Percentiles rank a stretch among this genome's conserved stretches.
Evolutionary conservation across 2,888 invertebrate species (phyloP).

Genomic region (Apotomis betuletana): DNA sequence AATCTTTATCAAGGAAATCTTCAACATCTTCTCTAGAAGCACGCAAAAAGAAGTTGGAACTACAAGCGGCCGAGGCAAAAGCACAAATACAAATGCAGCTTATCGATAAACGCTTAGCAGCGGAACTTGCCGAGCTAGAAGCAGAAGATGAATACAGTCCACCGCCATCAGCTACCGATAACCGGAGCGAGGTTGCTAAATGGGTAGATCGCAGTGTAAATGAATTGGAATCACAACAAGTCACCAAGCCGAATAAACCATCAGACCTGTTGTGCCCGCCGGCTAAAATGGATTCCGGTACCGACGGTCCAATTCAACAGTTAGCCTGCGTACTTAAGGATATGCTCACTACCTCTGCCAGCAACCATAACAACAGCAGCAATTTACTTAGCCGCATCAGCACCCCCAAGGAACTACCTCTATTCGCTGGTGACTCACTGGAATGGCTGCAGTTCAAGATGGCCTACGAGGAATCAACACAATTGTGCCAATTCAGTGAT

Average conservation of each 20-base stretch:
- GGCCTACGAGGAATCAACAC: conserved; percentile 46
- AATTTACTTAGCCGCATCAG: conserved; percentile 42
- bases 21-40: not conserved
- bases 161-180: not conserved
- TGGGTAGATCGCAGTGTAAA: not conserved
- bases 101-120: conserved; percentile 1
- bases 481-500: conserved; percentile 44
- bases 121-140: conserved; percentile 9
- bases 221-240: not conserved
- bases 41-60: not conserved
- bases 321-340: conserved; percentile 42
- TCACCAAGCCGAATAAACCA: no score
- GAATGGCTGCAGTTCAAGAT: conserved; percentile 49
- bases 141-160: conserved; percentile 10
- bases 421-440: conserved; percentile 46
- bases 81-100: no score
- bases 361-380: not conserved
- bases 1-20: not conserved
- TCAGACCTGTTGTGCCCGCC: no score
- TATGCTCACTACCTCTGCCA: conserved; percentile 22
- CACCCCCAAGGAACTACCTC: conserved; percentile 44
- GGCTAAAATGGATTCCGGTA: no score
- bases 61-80: not conserved
- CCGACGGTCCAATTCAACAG: conserved; percentile 32
- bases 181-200: not conserved